Evolutionary conservation across 2,888 invertebrate genomes (phyloP), one percentile per base, ranked within the genome.

Genomic region (Spodoptera littoralis): DNA sequence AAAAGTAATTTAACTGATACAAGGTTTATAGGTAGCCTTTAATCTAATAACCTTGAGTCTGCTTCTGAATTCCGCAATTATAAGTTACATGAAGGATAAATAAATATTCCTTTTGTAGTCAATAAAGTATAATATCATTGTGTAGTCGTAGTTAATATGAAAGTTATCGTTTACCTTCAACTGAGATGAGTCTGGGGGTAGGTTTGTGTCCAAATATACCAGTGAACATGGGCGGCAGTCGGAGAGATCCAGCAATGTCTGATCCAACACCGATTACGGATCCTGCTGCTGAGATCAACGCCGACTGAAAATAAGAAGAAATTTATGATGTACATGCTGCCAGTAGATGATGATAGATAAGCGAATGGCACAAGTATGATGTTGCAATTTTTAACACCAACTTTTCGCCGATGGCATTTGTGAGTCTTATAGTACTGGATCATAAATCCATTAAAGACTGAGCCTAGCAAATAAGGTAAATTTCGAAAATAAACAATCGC

Each of bases 181-280:
- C 91, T 1, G 97, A 96, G 3, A 97, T 92, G 4, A 96, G 95
- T 75, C 96, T 96, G 1, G 97, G 96, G 48, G 97, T 96, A 0
- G 98, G 97, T 84, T 98, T 98, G 87, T 99, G 98, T n/a, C 98
- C 98, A 92, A 97, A 99, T 60, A 99, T 96, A 24, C 99, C 99
- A 83, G 97, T 98, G 89, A 98, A 98, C 95, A 97, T 97, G 1
- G 98, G 96, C 0, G 99, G 99, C 82, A 99, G 95, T 53, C 99
- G 95, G 12, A 98, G 96, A 3, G 98, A 98, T 0, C 99, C 99
- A 0, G 97, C 98, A 56, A 99, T 97, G 86, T 99, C 99, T 1
- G 98, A 98, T 0, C 97, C 98, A 12, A 98, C 93, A 9, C 98
- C 98, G 41, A 98, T 93, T 4, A 98, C 88, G 0, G 98, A 98